Conservation (phyloP, 1,140 invertebrate genomes). For the Maniola jurtina region DNA sequence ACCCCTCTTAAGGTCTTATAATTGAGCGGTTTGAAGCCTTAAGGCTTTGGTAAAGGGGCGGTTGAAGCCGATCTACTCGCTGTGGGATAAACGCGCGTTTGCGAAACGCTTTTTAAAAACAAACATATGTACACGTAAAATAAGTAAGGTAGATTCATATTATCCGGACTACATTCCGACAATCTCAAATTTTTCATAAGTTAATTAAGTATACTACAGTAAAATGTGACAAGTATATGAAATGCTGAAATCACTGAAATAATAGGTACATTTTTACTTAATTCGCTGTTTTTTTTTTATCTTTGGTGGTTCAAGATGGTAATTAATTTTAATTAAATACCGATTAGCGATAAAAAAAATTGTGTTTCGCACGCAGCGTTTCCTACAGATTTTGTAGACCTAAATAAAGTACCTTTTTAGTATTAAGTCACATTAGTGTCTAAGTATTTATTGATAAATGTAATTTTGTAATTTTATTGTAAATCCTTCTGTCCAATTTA, state of each 20-base stretch:
- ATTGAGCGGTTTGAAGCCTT: conserved; percentile 12
- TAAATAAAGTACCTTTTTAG: conserved; percentile 75
- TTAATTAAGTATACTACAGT: no score
- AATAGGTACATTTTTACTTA: no score
- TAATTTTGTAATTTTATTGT: conserved; percentile 62
- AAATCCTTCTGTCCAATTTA: conserved; percentile 45
- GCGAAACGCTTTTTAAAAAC: conserved; percentile 49
- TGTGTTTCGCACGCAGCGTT: conserved; percentile 65
- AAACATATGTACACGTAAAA: not conserved
- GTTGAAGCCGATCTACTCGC: conserved; percentile 35
- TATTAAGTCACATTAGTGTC: conserved; percentile 45
- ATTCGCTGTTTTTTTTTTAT: not conserved
- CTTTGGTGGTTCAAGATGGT: not conserved
- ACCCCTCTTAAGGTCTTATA: no score
- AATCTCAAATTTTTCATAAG: no score
- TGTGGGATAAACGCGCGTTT: conserved; percentile 59
- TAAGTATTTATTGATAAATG: conserved; percentile 74
- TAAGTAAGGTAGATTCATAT: not conserved
- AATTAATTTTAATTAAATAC: not conserved
- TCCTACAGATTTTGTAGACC: conserved; percentile 51
- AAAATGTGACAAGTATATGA: no score
- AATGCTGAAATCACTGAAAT: no score
- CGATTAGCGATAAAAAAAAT: not conserved
- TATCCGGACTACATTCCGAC: no score
- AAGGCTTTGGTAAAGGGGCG: conserved; percentile 5